Evolutionary conservation across 1,140 invertebrate species (phyloP), one percentile per base, ranked within the genome.

Genomic region (Chlorops oryzae): DNA sequence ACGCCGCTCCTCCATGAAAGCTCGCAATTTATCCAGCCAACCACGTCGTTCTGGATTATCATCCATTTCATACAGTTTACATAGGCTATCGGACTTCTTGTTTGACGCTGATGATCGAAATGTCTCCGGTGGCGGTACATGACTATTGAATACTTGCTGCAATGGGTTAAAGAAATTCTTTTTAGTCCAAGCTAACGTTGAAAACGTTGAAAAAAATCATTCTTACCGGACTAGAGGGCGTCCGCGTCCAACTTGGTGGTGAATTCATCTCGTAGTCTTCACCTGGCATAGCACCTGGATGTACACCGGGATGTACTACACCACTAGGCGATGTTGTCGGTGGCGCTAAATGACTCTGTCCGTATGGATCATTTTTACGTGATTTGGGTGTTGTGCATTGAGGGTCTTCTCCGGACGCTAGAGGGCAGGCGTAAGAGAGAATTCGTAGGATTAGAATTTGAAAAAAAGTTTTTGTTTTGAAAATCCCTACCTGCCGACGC

Each of bases 41-140:
- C 80, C 81, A 55, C 89, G 80, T 56, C 94, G 77, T 59, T 96
- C 93, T 38, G 91, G 90, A 71, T 91, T 90, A 63, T 93, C 90
- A 65, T 96, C 93, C 90, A 98, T 92, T 75, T 97, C 94, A 74
- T 94, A 96, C 60, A 97, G 78, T 75, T 96, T 95, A 64, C 86
- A 83, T 71, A 95, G 78, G 75, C 86, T 92, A 77, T 92, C 89
- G 57, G 87, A 87, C 80, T 91, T 90, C 85, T 92, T 68, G 22
- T 63, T 69, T 22, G 66, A 66, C 20, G 22, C 60, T 17, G 63
- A 63, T 78, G 86, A 83, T 80, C 88, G 83, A 80, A 88, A 90
- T 59, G 87, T 85, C 78, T 90, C 87, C 81, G 86, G 85, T 39
- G 61, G 65, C 52, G 87, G 81, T 77, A 87, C 84, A 81, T 91